Evolutionary conservation across 2,888 invertebrate genomes (phyloP), one percentile per base, ranked within the genome.

Genomic region (Tiliacea aurago): DNA sequence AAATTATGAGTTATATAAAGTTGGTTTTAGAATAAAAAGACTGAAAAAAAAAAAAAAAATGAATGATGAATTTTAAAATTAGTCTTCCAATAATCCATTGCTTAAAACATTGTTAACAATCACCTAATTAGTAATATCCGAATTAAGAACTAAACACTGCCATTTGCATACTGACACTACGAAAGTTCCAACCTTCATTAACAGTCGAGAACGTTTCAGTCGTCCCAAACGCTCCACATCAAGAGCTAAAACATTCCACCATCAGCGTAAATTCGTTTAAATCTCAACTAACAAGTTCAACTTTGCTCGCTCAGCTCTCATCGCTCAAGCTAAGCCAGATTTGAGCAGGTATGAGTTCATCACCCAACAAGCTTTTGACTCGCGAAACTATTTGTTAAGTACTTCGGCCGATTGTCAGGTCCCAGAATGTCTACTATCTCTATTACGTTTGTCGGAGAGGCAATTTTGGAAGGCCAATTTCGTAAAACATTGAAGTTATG

Each of bases 381-480:
- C 83, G 11, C 71, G 55, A 78, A 87, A 87, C 88, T 86, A 87
- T 87, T 87, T 78, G 80, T 78, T 84, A 86, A 84, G 84, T 87
- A 84, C 87, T 76, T 83, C 83, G 78, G 63, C 69, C 69, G 81
- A 87, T 86, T 81, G 83, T 81, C 80, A 84, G 81, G 55, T 43
- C 63, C 56, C 73, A 74, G 81, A 82, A 87, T 80, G 76, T 84
- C 77, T 72, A 28, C 28, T 28, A 28, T 28, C 28, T 69, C 76
- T 84, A 84, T 84, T 80, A 83, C 74, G 56, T 63, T 70, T 62
- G 73, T 64, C 87, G 78, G 78, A 80, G 76, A 81, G 80, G 78
- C 78, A 87, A 76, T 86, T 80, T 70, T 49, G 58, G 49, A 72
- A 72, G 37, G 59, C 62, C 72, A 78, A 79, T 84, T 86, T 81